Base-by-base conservation (phyloP, 2,888 invertebrate species). In the Drosophila aldrichi region DNA sequence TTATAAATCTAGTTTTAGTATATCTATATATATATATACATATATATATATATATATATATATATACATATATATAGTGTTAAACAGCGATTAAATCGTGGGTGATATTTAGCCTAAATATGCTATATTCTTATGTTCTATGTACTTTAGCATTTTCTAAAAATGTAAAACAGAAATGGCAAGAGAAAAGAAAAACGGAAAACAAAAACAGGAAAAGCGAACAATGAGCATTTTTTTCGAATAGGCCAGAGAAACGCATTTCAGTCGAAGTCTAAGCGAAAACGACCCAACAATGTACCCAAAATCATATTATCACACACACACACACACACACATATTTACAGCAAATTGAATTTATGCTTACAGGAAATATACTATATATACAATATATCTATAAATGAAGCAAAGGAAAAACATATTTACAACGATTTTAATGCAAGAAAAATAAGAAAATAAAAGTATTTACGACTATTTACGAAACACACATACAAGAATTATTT, bases 81-180 rank as follows among this genome's bases (percentile, higher is more conserved):
- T 89, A 88, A 88, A 90, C 81, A 89, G 85, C 92, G 92, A 92
- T 92, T 85, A 86, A 92, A 92, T 92, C 92, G 92, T 92, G 92
- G 92, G 92, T 92, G 92, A 92, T 92, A 92, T 92, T 92, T 92
- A 92, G 92, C 91, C 89, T 90, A 90, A 90, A 90, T 84, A 89
- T 88, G 81, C 83, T 85, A 90, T 86, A 89, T 89, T 84, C 84
- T 84, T 84, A 84, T 89, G 83, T 84, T 84, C 90, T 84, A 88
- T 74, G 89, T 83, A 84, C 90, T 89, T 89, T 84, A 89, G 72
- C 86, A 88, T 90, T 86, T 86, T 90, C 81, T 77, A 89, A 86
- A 90, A 86, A 90, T 86, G 86, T 86, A 74, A 70, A 82, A 52
- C 44, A 65, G 29, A 40, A 63, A 69, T 64, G 70, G 55, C 54